Base-by-base conservation (phyloP, 2,113 vertebrate species). In the Eretmochelys imbricata region DNA sequence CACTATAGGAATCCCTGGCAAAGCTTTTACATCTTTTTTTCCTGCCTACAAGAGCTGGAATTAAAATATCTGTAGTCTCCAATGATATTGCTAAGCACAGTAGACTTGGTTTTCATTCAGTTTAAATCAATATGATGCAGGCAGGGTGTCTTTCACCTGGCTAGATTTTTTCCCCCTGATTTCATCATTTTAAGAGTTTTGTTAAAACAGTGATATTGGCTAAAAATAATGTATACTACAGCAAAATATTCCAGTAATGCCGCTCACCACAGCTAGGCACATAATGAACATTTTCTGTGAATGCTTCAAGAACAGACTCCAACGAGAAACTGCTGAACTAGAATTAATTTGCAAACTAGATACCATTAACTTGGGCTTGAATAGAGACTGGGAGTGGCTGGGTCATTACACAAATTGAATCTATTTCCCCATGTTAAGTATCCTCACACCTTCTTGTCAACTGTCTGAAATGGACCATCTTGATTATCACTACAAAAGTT, bases 251-350 rank as follows among this genome's bases (percentile, higher is more conserved):
- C 92, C 93, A 76, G 95, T 93, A 96, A 90, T 94, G 92, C 89
- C 96, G 54, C 87, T 94, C 95, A 84, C 90, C 94, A 93, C 89
- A 93, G 83, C 94, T 89, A 85, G 93, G 57, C 75, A 85, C 54
- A 75, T 59, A 87, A 90, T 4, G 48, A 87, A 42, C 95, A 93
- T 95, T 94, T 94, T 95, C 92, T 92, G 84, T 89, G 97, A 89
- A 82, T 94, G 85, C 42, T 42, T 42, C 42, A 42, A 42, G 42
- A 42, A 5, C 42, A 42, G 42, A 42, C 42, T 42, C 42, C 42
- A 42, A 42, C 2, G 42, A 42, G 42, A 42, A 42, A 42, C 42
- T 42, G 42, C 42, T 42, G 42, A 42, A 42, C 42, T 42, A 42
- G 42, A 42, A 42, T 42, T 42, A 42, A 42, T 42, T 42, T 42